Evolutionary conservation across 2,888 invertebrate genomes (phyloP), one percentile per base, ranked within the genome.

Genomic region (Elysia crispata): DNA sequence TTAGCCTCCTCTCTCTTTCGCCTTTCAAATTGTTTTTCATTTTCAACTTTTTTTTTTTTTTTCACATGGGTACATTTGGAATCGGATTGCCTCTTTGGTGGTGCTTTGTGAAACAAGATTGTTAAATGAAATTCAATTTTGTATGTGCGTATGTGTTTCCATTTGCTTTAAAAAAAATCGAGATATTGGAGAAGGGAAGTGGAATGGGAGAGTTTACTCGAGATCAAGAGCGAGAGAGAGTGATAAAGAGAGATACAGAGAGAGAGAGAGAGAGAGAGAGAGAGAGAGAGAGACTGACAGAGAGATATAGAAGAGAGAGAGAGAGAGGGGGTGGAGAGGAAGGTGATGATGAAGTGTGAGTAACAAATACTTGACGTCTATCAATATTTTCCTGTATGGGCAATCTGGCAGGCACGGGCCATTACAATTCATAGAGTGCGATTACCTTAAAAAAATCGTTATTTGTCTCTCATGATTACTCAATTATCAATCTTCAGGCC

Each of bases 191-290:
- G 15, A 60, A 18, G 15, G 5, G 15, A 20, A 60, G 60, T 8
- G 60, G 41, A 41, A 41, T 8, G n/a, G 15, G 60, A 60, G 60
- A 8, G 20, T 5, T 23, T 23, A 20, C 13, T 13, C 13, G 13
- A 15, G 60, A 15, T 8, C 5, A 20, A 60, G 60, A 60, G 60
- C 20, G 60, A 60, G n/a, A 60, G 60, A 23, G 23, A 60, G 60
- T 60, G n/a, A 54, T 13, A 8, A 23, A 67, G 67, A 67, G 67
- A 67, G 23, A 67, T 8, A 67, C 13, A 67, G 11, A 67, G 67
- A 67, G 5, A 75, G 60, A 75, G 23, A 75, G 60, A 75, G 23
- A 75, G 60, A 75, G 23, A 75, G 60, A 75, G 6, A 75, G 20
- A 75, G 11, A 75, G 60, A 75, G 30, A 75, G 28, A 75, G 3